Evolutionary conservation across 2,113 vertebrate genomes (phyloP).

Genomic region (Aspidoscelis tigris): DNA sequence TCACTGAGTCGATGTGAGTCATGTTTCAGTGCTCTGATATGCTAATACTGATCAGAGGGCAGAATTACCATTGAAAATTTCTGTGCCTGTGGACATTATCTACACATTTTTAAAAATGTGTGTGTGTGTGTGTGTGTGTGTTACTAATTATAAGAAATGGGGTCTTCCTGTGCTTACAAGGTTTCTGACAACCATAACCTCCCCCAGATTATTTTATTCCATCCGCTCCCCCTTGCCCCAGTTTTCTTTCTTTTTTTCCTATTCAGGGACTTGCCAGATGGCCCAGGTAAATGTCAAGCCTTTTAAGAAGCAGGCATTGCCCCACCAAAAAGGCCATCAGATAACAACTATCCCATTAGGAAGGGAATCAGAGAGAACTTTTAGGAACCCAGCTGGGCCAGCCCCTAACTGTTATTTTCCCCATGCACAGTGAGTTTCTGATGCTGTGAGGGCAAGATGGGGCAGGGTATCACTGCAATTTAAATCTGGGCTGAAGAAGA

Average conservation of each 20-base stretch:
- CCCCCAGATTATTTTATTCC: neutral
- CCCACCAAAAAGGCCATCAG: too few species aligned
- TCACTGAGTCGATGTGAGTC: conserved; percentile 57
- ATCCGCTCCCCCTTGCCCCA: neutral
- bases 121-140: too few species aligned
- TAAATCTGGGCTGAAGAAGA: too few species aligned
- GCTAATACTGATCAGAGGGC: conserved; percentile 43
- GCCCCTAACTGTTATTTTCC: too few species aligned
- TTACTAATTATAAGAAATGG: neutral
- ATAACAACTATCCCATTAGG: too few species aligned
- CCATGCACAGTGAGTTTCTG: too few species aligned
- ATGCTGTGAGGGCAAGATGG: too few species aligned
- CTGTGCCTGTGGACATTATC: neutral
- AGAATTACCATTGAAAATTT: conserved; percentile 43
- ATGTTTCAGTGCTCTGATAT: conserved; percentile 55
- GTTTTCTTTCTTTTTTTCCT: neutral
- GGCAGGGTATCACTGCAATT: too few species aligned
- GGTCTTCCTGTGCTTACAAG: neutral
- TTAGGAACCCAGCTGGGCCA: too few species aligned
- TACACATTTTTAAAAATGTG: neutral
- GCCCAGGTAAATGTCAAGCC: too few species aligned
- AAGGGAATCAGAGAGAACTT: too few species aligned
- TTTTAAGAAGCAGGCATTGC: too few species aligned
- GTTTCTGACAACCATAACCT: neutral
- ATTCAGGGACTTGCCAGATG: neutral